Evolutionary conservation across 2,888 invertebrate species (phyloP).

Genomic region (Noctua janthina): DNA sequence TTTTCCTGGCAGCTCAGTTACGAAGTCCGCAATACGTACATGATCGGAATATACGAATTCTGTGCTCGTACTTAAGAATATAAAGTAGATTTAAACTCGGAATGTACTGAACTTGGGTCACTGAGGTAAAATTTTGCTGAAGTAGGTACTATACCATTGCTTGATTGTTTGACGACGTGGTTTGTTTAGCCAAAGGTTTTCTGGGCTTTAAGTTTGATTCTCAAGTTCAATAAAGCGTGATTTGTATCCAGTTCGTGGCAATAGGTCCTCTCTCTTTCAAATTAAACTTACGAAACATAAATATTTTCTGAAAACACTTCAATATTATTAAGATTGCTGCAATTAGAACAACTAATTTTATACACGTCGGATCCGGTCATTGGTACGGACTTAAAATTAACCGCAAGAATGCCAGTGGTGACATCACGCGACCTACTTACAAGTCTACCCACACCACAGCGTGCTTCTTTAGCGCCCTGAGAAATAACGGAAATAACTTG

Average conservation of each 20-base stretch:
- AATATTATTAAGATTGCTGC: neutral
- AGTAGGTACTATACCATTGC: neutral
- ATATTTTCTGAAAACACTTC: neutral
- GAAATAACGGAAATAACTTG: too few species aligned
- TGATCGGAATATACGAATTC: conserved; percentile 42
- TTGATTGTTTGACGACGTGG: too few species aligned
- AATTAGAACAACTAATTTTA: neutral
- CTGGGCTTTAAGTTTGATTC: neutral
- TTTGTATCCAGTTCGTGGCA: neutral
- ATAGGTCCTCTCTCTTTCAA: neutral
- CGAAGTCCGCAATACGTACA: conserved; percentile 31
- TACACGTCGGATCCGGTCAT: neutral
- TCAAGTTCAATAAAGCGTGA: neutral
- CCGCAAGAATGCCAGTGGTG: too few species aligned
- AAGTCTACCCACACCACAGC: too few species aligned
- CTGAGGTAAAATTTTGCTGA: neutral
- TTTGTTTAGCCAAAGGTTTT: neutral
- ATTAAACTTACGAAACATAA: neutral
- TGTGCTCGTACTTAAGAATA: conserved; percentile 17
- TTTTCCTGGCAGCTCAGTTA: conserved; percentile 47
- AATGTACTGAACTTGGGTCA: neutral
- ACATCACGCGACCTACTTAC: too few species aligned
- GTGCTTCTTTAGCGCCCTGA: too few species aligned
- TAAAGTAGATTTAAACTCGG: conserved; percentile 24
- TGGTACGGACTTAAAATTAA: too few species aligned